Base-by-base conservation (phyloP, 2,797 vertebrate genomes). In the Esox lucius region DNA sequence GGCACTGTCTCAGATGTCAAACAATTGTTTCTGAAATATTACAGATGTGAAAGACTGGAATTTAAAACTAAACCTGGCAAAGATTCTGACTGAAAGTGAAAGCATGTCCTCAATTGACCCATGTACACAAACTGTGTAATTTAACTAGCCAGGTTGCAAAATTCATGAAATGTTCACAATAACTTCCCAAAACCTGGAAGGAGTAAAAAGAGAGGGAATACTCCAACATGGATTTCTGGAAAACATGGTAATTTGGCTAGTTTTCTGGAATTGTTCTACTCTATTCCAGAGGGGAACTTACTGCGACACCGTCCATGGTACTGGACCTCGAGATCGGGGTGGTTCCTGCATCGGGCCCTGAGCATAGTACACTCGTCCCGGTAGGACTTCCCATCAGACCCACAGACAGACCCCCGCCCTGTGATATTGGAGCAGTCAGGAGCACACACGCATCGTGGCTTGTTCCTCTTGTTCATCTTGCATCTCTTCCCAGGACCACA, bases 261-360 rank as follows among this genome's bases (percentile, higher is more conserved):
- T 8, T 61, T 24, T 24, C 3, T 6, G 22, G 22, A 5, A 13
- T 4, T 24, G 22, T 24, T 11, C 56, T 61, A 61, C n/a, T 9
- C 22, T 59, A 24, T 22, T 59, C 56, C 22, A 4, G 8, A 66
- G 31, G 26, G 5, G 64, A 22, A 93, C 94, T 84, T 94, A 96
- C 96, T 96, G 94, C 94, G 96, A 88, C 96, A 96, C 92, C 94
- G 95, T 80, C 96, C 96, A 86, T 95, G 94, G 88, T 96, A 96
- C 61, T 96, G 96, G 76, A 95, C 92, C 85, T 95, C 94, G 81
- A 96, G 92, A 82, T 95, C 95, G 0, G 95, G 94, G 80, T 95
- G 93, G 75, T 94, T 94, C 91, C 94, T 95, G 85, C 96, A 96
- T 90, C 94, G 94, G 82, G 96, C 92, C 86, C 95, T 95, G 79